Base-by-base conservation (phyloP, 30 jellyfish, hydroid and myxozoan genomes). In the Hydra vulgaris region DNA sequence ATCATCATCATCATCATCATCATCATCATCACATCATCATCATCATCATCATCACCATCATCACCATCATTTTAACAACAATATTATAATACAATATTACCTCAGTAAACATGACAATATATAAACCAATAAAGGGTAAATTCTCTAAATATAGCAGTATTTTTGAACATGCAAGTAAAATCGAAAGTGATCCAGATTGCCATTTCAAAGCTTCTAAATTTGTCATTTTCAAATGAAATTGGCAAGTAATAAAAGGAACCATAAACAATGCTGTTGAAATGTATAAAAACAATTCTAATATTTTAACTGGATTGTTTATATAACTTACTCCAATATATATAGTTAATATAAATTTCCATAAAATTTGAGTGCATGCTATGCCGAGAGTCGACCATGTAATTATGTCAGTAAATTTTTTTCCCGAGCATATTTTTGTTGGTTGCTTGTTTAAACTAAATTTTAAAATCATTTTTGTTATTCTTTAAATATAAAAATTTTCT, bases 251-350 rank as follows among this genome's bases (percentile, higher is more conserved):
- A 80, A 86, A 91, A 0, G 95, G 89, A 70, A 91, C 17, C 97
- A 91, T 91, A 84, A 91, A 91, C 19, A 86, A 79, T 69, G 87
- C n/a, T 17, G 97, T 91, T 0, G 96, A 86, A 17, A 75, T n/a
- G 80, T 91, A 91, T 52, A 91, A 74, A 15, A 86, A 23, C 86
- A 87, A 86, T 70, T 91, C 97, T 20, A 91, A 74, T 86, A 81
- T 82, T 69, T 91, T 91, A 73, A 78, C 81, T 18, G 84, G 85
- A 72, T 86, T 85, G 3, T 26, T 17, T 55, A 91, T 74, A 84
- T 91, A 91, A 61, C 78, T 79, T 74, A 79, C 17, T 53, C 92
- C 82, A 18, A 86, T 95, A 5, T 82, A 21, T 7, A 82, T 12
- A 85, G 79, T 24, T 66, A 86, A 95, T 18, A 86, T 18, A 19